Conservation (phyloP, 2,797 vertebrate species). For the Chaetophractus vellerosus region DNA sequence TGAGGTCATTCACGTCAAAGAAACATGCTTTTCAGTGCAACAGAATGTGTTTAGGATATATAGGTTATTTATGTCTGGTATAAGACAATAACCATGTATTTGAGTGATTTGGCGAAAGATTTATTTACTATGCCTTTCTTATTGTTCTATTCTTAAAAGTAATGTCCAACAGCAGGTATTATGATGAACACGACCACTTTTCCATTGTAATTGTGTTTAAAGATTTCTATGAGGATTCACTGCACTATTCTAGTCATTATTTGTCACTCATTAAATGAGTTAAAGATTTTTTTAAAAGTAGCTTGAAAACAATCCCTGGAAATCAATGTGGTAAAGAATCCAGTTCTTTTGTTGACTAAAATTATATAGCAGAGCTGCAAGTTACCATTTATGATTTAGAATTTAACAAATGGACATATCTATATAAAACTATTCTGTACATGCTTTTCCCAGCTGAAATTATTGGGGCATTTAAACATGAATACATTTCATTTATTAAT, state of each 20-base stretch:
- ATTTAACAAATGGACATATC: neutral
- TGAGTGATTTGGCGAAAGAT: neutral
- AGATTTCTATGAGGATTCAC: neutral
- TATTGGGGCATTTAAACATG: neutral
- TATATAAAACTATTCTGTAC: neutral
- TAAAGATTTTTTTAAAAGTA: neutral
- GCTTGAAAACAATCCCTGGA: neutral
- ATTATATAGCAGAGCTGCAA: neutral
- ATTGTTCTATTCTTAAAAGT: constrained; percentile 29
- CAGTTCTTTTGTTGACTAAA: neutral
- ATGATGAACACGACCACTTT: neutral
- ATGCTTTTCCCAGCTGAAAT: constrained; percentile 1
- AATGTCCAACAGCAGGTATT: neutral
- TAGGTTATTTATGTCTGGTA: neutral
- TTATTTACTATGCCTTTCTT: neutral
- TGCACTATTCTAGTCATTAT: neutral
- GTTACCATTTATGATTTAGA: neutral
- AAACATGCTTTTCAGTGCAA: neutral
- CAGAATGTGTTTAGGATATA: neutral
- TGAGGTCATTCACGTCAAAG: neutral
- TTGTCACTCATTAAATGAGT: constrained; percentile 32
- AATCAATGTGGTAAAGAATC: neutral
- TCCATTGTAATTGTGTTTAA: neutral
- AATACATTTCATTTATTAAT: constrained; percentile 14
- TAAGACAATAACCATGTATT: constrained; percentile 7